These are phyloP conservation scores for Lasioglossum malachurum DNA, from an alignment of 2,888 invertebrate genomes.

Conservation along the genomic window DNA sequence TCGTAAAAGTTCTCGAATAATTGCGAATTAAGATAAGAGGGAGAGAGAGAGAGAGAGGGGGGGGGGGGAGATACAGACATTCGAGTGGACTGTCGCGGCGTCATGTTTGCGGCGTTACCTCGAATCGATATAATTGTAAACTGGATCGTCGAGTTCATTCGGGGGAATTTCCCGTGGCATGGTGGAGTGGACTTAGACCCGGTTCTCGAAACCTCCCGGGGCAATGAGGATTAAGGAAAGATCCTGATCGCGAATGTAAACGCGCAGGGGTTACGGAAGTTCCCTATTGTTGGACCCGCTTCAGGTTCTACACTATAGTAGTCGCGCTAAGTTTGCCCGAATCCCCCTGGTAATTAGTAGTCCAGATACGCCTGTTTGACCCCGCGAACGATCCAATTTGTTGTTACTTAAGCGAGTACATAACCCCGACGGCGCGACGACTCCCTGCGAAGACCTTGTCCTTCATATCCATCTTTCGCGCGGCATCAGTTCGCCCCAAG, in stretches of 20 bases:
- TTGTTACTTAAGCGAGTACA: conserved; percentile 52
- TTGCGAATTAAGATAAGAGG: background rate
- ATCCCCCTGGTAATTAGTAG: conserved; percentile 72
- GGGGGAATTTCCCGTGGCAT: conserved; percentile 33
- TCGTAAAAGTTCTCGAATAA: conserved; percentile 9
- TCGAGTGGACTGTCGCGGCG: background rate
- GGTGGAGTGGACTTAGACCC: conserved; percentile 63
- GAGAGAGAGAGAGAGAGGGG: background rate
- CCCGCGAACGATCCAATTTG: conserved; percentile 62
- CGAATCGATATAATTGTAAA: conserved; percentile 52
- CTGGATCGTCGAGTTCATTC: conserved; percentile 58
- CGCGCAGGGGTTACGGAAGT: conserved; percentile 60
- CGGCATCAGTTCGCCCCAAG: background rate
- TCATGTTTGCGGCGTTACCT: background rate
- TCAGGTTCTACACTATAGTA: conserved; percentile 54
- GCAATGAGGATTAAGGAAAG: conserved; percentile 66
- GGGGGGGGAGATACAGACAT: background rate
- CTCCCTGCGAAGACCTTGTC: background rate
- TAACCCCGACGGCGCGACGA: background rate
- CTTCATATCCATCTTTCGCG: background rate
- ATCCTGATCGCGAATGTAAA: conserved; percentile 71
- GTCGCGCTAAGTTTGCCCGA: conserved; percentile 63
- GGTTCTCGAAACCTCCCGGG: conserved; percentile 68
- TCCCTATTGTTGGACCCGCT: conserved; percentile 64
- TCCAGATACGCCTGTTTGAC: conserved; percentile 66